phyloP scores from a whole-genome alignment of 2,113 vertebrate genomes.

The Phodopus roborovskii region DNA sequence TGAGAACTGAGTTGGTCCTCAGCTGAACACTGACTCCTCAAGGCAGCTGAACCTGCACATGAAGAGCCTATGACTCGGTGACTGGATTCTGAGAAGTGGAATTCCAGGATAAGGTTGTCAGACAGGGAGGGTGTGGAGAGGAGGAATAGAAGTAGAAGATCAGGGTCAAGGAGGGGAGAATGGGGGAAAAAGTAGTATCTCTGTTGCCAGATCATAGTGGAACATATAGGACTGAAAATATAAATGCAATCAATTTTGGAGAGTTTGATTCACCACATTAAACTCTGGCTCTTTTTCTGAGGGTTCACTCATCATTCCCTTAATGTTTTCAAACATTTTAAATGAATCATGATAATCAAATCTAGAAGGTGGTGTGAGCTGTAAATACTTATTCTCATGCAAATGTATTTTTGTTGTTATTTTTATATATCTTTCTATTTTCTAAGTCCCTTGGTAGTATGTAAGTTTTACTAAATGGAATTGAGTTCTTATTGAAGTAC shows the following conservation, averaged over 20 bases:
- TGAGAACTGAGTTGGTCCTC: not conserved
- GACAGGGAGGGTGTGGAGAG: not conserved
- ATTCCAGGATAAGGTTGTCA: not conserved
- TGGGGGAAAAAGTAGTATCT: not conserved
- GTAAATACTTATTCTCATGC: not conserved
- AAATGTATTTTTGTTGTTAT: constrained; percentile 21
- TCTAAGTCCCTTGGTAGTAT: constrained; percentile 33
- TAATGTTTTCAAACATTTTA: not conserved
- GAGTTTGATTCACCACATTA: not conserved
- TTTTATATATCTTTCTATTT: constrained; percentile 46
- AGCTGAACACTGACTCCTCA: not conserved
- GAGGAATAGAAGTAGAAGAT: not conserved
- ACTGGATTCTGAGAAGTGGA: not conserved
- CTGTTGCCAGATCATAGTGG: not conserved
- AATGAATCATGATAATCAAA: constrained; percentile 1
- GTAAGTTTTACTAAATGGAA: constrained; percentile 36
- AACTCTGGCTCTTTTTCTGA: constrained; percentile 29
- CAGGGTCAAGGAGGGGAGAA: not conserved
- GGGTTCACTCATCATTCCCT: not conserved
- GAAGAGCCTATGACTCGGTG: not conserved
- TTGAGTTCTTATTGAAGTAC: constrained; percentile 51
- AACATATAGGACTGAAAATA: not conserved
- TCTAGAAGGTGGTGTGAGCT: not conserved
- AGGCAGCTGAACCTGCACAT: not conserved
- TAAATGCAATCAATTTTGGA: not conserved